Conservation (phyloP, 2,888 invertebrate genomes). For the Griposia aprilina region DNA sequence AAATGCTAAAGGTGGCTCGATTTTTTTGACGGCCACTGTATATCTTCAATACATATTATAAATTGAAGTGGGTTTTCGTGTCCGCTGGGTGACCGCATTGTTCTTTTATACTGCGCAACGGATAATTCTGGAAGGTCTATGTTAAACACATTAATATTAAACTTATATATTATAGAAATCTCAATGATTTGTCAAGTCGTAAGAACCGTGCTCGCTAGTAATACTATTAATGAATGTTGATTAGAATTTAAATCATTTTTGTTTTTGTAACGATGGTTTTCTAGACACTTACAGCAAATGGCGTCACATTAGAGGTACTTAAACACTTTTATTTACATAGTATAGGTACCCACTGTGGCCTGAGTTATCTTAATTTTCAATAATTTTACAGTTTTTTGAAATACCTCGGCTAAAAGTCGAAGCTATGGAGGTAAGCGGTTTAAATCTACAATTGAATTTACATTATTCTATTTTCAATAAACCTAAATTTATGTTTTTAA, state of each 20-base stretch:
- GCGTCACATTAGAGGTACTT: conserved; percentile 40
- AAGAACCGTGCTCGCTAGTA: no score
- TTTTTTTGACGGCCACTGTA: no score
- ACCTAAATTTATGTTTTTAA: background rate
- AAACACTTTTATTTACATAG: background rate
- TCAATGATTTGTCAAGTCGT: no score
- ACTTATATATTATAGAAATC: no score
- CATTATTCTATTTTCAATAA: background rate
- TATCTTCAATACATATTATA: background rate
- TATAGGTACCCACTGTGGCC: no score
- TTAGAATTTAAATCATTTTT: background rate
- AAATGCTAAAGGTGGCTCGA: no score
- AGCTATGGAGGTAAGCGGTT: conserved; percentile 16
- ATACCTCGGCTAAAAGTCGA: conserved; percentile 39
- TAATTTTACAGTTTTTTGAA: conserved; percentile 32
- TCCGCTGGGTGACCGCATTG: no score
- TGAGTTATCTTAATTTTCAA: background rate
- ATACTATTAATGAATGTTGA: background rate
- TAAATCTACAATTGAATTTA: background rate
- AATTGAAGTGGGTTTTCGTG: no score
- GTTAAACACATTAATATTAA: no score
- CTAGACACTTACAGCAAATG: conserved; percentile 30
- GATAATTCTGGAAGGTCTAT: background rate
- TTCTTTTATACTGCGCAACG: background rate
- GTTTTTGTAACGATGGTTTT: background rate